Conservation (phyloP, 2,113 vertebrate species). For the Tyrannus savana region DNA sequence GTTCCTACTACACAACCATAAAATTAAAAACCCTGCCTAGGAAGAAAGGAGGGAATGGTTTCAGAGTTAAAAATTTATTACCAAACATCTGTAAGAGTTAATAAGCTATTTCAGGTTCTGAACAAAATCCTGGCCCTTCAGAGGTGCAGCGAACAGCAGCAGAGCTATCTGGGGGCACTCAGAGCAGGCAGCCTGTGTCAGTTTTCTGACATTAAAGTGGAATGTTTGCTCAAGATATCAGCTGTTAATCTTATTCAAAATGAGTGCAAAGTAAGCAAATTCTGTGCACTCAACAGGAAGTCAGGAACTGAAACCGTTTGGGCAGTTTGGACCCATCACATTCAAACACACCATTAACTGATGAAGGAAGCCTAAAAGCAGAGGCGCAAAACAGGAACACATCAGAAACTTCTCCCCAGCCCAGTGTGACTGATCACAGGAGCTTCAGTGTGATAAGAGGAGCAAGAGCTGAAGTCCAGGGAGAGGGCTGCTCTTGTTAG, state of each 20-base stretch:
- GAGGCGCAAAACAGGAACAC: background rate
- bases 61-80: background rate
- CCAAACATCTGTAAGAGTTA: background rate
- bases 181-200: background rate
- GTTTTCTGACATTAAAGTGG: background rate
- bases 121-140: background rate
- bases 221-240: conserved; percentile 31
- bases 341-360: background rate
- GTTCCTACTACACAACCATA: background rate
- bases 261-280: conserved; percentile 27
- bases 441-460: background rate
- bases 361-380: background rate
- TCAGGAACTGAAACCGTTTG: background rate
- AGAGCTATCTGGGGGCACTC: background rate
- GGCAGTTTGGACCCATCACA: background rate
- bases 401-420: background rate
- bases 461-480: background rate
- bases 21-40: background rate
- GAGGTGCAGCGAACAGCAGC: background rate
- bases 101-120: background rate
- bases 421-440: background rate
- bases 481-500: background rate
- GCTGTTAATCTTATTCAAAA: conserved; percentile 9
- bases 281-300: conserved; percentile 1
- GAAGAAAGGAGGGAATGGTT: background rate